phyloP scores from a whole-genome alignment of 2,797 vertebrate species.

The Bovichtus diacanthus region DNA sequence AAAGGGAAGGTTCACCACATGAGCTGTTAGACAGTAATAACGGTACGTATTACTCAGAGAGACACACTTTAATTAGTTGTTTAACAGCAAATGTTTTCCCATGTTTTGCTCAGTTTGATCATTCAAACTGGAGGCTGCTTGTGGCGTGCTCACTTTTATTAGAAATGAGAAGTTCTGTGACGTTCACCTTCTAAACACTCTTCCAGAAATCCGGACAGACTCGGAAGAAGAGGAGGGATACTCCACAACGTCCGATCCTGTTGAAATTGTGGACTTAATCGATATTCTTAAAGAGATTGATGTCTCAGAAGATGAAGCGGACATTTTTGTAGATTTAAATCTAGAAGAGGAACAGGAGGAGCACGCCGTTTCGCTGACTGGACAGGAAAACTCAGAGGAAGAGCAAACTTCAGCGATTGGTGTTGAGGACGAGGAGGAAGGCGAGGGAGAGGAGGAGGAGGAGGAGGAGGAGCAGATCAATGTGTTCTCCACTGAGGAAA shows the following conservation, averaged over 20 bases:
- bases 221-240: conserved; percentile 35
- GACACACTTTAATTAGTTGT: neutral
- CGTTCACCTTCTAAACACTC: conserved; percentile 12
- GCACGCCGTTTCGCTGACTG: conserved; percentile 41
- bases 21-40: conserved; percentile 28
- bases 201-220: conserved; percentile 40
- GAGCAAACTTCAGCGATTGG: conserved; percentile 17
- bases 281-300: conserved; percentile 15
- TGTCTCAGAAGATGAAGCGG: conserved; percentile 10
- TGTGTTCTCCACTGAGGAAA: conserved; percentile 17
- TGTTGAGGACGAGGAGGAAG: conserved; percentile 23
- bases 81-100: neutral
- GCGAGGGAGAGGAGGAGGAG: conserved; percentile 26
- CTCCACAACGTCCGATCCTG: neutral
- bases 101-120: conserved; percentile 7
- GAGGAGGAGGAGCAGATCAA: conserved; percentile 38
- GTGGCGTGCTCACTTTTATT: neutral
- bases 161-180: neutral
- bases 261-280: conserved; percentile 31
- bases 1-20: conserved; percentile 61
- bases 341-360: conserved; percentile 64
- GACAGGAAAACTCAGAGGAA: conserved; percentile 37
- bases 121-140: neutral
- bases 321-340: conserved; percentile 37
- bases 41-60: conserved; percentile 56